Evolutionary conservation across 2,888 invertebrate species (phyloP).

Genomic region (Euphydryas editha): DNA sequence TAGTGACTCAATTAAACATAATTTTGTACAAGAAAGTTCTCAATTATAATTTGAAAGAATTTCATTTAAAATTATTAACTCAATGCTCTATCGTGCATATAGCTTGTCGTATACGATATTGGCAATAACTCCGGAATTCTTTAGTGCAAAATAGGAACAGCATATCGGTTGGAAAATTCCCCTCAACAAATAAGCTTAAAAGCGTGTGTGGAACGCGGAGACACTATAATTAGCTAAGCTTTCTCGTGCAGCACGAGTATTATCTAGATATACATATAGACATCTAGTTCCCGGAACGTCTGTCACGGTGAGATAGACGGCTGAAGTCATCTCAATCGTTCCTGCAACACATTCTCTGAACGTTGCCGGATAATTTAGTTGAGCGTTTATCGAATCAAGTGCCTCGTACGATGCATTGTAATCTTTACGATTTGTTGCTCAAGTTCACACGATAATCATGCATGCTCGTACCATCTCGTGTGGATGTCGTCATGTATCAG

Average conservation of each 20-base stretch:
- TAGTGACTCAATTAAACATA: not conserved
- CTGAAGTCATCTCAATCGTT: constrained; percentile 21
- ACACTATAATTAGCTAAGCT: constrained; percentile 66
- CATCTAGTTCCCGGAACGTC: constrained; percentile 32
- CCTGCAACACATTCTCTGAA: constrained; percentile 24
- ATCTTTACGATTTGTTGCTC: constrained; percentile 18
- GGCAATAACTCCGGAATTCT: constrained; percentile 27
- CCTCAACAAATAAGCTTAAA: constrained; percentile 14
- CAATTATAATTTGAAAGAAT: not conserved
- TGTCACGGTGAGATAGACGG: constrained; percentile 22
- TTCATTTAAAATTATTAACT: not conserved
- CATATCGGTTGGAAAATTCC: constrained; percentile 18
- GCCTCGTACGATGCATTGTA: constrained; percentile 31
- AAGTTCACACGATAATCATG: constrained; percentile 31
- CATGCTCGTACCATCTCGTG: not conserved
- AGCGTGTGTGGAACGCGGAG: constrained; percentile 62
- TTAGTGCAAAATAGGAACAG: constrained; percentile 14
- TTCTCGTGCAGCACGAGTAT: constrained; percentile 24
- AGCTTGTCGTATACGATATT: constrained; percentile 21
- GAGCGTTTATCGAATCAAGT: constrained; percentile 36
- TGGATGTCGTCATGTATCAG: not conserved
- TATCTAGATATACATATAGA: constrained; percentile 10
- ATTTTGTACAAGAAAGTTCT: not conserved
- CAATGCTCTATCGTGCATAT: constrained; percentile 6
- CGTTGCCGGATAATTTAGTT: constrained; percentile 28